A percentile compares a stretch with the other conserved stretches of the same genome.
These are phyloP conservation scores for Esox masquinongy DNA, from an alignment of 2,797 vertebrate genomes.

Conservation along the genomic window DNA sequence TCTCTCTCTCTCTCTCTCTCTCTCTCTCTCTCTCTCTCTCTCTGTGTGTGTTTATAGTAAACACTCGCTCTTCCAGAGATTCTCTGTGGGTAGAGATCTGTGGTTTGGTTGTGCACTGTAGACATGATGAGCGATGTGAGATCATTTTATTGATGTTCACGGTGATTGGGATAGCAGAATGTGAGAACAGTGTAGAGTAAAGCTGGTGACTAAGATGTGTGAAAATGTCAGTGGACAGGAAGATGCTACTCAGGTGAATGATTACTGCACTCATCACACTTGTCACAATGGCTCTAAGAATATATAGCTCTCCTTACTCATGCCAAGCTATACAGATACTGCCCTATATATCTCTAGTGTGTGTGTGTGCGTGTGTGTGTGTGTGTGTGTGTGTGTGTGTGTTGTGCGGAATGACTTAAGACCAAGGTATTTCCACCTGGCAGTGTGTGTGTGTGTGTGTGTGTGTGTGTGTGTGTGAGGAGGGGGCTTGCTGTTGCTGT, in stretches of 20 bases:
- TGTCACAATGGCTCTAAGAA: neutral
- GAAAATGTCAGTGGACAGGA: neutral
- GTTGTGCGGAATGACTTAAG: too few relatives aligned
- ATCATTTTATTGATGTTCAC: neutral
- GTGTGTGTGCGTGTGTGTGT: neutral
- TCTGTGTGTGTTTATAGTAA: too few relatives aligned
- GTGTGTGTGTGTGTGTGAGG: neutral
- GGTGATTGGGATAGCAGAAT: neutral
- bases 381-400: neutral
- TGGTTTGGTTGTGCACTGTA: neutral
- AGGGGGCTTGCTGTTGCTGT: neutral
- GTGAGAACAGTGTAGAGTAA: neutral
- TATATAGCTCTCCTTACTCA: neutral
- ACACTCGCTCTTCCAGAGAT: too few relatives aligned
- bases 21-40: too few relatives aligned
- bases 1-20: neutral
- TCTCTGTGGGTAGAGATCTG: neutral
- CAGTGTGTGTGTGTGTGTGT: neutral
- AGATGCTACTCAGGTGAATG: neutral
- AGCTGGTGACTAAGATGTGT: neutral
- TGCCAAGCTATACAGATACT: neutral
- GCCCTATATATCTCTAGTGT: slow-evolving; percentile 1
- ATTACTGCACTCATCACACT: neutral
- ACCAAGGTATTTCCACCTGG: too few relatives aligned
- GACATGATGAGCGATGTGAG: neutral